phyloP scores from a whole-genome alignment of 2,888 invertebrate genomes.

The Metacarcinus magister region DNA sequence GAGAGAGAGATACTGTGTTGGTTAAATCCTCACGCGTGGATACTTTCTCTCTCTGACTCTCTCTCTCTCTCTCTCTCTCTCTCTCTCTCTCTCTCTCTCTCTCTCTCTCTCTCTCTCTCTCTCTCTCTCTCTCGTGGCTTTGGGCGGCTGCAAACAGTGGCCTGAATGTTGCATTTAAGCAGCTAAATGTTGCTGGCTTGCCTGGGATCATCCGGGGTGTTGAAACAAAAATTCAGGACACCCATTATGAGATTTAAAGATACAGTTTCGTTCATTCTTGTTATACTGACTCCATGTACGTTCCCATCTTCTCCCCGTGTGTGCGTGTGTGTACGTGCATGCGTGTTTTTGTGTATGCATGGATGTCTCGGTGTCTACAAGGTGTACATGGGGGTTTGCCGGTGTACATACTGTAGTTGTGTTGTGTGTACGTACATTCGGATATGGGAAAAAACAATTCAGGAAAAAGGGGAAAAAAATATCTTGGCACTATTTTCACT shows the following conservation, averaged over 20 bases:
- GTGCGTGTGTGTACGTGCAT: conserved; percentile 26
- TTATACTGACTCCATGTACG: neutral
- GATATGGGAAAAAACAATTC: neutral
- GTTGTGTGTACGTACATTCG: neutral
- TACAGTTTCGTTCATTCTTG: neutral
- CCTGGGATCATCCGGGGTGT: neutral
- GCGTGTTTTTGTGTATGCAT: neutral
- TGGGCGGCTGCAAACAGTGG: too few species aligned
- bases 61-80: conserved; percentile 39
- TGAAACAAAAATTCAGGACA: neutral
- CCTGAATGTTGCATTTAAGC: neutral
- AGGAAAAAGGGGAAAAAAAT: neutral
- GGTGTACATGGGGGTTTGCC: neutral
- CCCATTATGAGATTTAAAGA: conserved; percentile 22
- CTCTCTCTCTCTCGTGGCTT: neutral
- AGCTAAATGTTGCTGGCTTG: neutral
- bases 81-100: conserved; percentile 48
- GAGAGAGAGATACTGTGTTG: neutral
- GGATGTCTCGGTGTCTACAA: neutral
- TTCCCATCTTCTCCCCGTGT: neutral
- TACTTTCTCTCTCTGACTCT: neutral
- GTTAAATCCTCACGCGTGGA: neutral
- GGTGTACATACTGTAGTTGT: neutral
- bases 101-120: conserved; percentile 37
- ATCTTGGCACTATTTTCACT: neutral